A percentile compares a stretch with the other conserved stretches of the same genome.
Conservation (phyloP, 2,888 invertebrate species). For the Pristionchus arcanus region DNA sequence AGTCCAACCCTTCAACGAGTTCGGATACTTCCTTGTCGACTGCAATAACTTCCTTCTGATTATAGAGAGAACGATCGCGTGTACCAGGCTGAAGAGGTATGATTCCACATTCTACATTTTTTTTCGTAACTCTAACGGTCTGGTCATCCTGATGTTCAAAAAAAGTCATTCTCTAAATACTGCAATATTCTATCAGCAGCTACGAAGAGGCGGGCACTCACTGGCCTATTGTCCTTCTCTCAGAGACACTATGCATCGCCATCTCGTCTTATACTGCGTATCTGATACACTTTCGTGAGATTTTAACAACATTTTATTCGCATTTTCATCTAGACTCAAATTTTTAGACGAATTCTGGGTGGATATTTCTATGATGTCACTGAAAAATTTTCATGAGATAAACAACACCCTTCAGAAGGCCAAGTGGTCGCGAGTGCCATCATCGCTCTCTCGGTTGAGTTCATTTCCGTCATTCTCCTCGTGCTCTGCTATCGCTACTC, state of each 20-base stretch:
- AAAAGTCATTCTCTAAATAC: too few relatives aligned
- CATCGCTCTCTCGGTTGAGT: not conserved
- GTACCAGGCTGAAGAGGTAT: not conserved
- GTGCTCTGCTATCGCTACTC: not conserved
- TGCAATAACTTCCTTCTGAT: not conserved
- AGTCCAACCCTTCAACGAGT: slow-evolving; percentile 23
- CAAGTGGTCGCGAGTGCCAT: not conserved
- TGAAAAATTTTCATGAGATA: too few relatives aligned
- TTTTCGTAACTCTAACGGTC: too few relatives aligned
- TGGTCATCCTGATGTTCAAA: too few relatives aligned
- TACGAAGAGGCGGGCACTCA: not conserved
- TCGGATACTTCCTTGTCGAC: slow-evolving; percentile 22
- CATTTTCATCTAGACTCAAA: too few relatives aligned
- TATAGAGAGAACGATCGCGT: not conserved
- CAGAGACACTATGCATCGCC: not conserved
- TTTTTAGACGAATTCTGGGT: too few relatives aligned
- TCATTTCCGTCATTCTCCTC: not conserved
- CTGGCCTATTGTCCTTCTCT: not conserved
- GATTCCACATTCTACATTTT: too few relatives aligned
- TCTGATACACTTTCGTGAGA: slow-evolving; percentile 15
- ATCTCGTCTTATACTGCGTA: not conserved
- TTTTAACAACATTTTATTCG: not conserved
- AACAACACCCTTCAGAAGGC: not conserved
- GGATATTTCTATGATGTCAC: too few relatives aligned
- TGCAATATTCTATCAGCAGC: not conserved